Percentiles rank a stretch among this genome's conserved stretches.
Conservation (phyloP, 2,113 vertebrate genomes). For the Mus pahari region DNA sequence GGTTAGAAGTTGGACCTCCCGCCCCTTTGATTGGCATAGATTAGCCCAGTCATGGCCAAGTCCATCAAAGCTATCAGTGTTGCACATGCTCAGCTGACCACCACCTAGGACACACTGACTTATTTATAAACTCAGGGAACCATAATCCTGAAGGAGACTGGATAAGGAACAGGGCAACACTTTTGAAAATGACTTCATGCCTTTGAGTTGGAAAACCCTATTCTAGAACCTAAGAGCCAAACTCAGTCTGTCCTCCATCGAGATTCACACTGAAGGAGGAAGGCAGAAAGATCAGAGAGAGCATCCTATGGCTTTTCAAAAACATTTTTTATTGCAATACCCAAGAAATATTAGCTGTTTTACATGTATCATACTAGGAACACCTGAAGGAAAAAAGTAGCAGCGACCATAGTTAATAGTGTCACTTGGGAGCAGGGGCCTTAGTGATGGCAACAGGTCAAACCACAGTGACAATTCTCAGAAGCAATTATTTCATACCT, state of each 20-base stretch:
- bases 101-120: background rate
- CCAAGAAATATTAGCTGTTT: background rate
- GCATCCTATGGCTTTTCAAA: background rate
- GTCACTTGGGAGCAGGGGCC: rapidly evolving
- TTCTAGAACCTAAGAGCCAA: background rate
- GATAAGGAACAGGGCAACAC: background rate
- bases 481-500: background rate
- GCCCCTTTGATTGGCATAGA: background rate
- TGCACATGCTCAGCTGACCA: background rate
- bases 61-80: background rate
- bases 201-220: background rate
- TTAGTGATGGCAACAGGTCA: background rate
- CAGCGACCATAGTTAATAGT: background rate
- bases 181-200: slow-evolving; percentile 14
- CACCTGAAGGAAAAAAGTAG: too few species aligned
- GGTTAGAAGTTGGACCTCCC: background rate
- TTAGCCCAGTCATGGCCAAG: background rate
- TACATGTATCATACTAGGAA: background rate
- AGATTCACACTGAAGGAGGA: background rate
- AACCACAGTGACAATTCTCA: background rate
- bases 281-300: background rate
- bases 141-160: background rate
- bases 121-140: background rate
- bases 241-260: background rate
- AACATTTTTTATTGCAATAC: background rate